Evolutionary conservation across 1,140 invertebrate species (phyloP).

Genomic region (Chionoecetes opilio): DNA sequence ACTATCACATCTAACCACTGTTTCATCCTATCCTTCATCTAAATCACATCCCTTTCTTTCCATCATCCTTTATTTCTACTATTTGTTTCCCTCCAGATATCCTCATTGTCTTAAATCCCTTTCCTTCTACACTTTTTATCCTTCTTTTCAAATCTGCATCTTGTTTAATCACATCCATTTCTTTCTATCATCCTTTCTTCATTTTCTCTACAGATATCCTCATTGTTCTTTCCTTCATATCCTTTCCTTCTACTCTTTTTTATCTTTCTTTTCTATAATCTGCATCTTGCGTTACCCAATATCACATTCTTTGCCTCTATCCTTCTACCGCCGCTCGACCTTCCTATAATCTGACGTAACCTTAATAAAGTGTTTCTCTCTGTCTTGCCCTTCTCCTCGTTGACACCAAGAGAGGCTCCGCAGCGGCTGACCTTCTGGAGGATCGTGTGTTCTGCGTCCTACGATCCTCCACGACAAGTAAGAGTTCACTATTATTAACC

Average conservation of each 20-base stretch:
- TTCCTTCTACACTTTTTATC: no score
- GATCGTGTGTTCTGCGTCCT: background rate
- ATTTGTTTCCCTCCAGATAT: no score
- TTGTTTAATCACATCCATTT: no score
- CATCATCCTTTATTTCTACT: no score
- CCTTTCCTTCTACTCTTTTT: background rate
- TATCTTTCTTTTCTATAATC: background rate
- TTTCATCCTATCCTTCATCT: no score
- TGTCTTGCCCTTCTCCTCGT: background rate
- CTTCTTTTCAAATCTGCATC: no score
- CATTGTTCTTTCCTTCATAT: background rate
- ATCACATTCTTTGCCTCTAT: background rate
- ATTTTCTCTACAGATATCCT: background rate
- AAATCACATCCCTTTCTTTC: no score
- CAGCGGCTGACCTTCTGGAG: background rate
- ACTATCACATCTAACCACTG: no score
- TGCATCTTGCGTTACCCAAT: background rate
- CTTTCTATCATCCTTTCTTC: background rate
- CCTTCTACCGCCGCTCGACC: background rate
- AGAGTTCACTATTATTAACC: no score
- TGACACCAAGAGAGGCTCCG: background rate
- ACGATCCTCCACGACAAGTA: background rate
- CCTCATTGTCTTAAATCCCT: no score
- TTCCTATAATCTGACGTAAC: background rate
- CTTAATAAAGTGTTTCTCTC: background rate